Evolutionary conservation across 1,140 invertebrate species (phyloP), one percentile per base, ranked within the genome.

Genomic region (Popillia japonica): DNA sequence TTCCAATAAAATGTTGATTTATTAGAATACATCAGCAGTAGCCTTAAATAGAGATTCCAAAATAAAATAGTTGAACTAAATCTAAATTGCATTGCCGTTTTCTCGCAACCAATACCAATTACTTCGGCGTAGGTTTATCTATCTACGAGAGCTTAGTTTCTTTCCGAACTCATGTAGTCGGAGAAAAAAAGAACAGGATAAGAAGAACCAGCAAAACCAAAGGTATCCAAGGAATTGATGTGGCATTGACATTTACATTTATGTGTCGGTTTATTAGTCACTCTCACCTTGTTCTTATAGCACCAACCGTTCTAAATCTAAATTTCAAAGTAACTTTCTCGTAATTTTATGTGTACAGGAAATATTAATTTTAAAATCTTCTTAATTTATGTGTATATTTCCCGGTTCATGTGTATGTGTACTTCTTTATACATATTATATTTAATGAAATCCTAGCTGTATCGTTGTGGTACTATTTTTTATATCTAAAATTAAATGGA

Each of bases 241-340:
- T 68, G 61, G 61, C 61, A 68, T 68, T 68, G 61, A 68, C 61
- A 68, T 68, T 68, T 68, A 68, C 61, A 68, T 68, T 68, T 68
- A 68, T 68, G 61, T 68, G 61, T 68, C 61, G 20, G 61, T 68
- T 68, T 68, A 68, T 68, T 68, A 20, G 61, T 27, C 61, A 68
- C 61, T 22, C 61, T 68, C 61, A 68, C 11, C 61, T 68, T 68
- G 61, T 68, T 68, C 61, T 68, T 68, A 55, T 55, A 68, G 17
- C 11, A 20, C 22, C 17, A 68, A 68, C 61, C 61, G 61, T 68
- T 68, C 61, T 68, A 68, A 68, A 68, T 68, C 61, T 68, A 68
- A 68, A 68, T 68, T 68, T 68, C 61, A 68, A 68, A 68, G 61
- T 68, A 68, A 34, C 61, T 68, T 68, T 68, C 61, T 68, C 61